Percentiles rank a stretch among this genome's conserved stretches.
These are phyloP conservation scores for Meghimatium bilineatum DNA, from an alignment of 2,888 invertebrate species.

Conservation along the genomic window DNA sequence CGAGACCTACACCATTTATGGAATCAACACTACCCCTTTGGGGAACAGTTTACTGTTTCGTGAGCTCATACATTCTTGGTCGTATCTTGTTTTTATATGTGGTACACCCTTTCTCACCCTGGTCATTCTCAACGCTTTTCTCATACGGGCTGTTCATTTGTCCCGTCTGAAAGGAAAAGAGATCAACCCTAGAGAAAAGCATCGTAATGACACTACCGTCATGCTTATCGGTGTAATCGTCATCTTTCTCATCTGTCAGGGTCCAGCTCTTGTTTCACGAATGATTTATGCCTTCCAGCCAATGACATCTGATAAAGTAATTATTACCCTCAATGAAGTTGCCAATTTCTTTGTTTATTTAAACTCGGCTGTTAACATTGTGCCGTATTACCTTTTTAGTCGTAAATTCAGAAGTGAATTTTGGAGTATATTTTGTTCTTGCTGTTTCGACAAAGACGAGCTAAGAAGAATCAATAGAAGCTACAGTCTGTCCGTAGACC, in stretches of 20 bases:
- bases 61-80: conserved; percentile 74
- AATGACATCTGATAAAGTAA: conserved; percentile 51
- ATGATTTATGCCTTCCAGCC: conserved; percentile 74
- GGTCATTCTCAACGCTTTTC: conserved; percentile 74
- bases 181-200: conserved; percentile 73
- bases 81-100: conserved; percentile 75
- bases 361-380: conserved; percentile 77
- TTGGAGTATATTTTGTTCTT: conserved; percentile 72
- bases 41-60: conserved; percentile 68
- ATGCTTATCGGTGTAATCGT: conserved; percentile 77
- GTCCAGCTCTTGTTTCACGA: conserved; percentile 76
- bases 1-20: conserved; percentile 48
- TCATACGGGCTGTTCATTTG: conserved; percentile 74
- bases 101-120: conserved; percentile 75
- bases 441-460: conserved; percentile 65
- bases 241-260: conserved; percentile 77
- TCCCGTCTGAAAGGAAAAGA: conserved; percentile 70
- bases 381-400: conserved; percentile 77
- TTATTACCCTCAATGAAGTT: conserved; percentile 74
- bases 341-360: conserved; percentile 75
- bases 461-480: conserved; percentile 61
- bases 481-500: conserved; percentile 66
- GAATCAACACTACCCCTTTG: conserved; percentile 63
- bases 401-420: conserved; percentile 74
- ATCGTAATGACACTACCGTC: conserved; percentile 76